Base-by-base conservation (phyloP, 2,888 invertebrate genomes). In the Amitus sp. region DNA sequence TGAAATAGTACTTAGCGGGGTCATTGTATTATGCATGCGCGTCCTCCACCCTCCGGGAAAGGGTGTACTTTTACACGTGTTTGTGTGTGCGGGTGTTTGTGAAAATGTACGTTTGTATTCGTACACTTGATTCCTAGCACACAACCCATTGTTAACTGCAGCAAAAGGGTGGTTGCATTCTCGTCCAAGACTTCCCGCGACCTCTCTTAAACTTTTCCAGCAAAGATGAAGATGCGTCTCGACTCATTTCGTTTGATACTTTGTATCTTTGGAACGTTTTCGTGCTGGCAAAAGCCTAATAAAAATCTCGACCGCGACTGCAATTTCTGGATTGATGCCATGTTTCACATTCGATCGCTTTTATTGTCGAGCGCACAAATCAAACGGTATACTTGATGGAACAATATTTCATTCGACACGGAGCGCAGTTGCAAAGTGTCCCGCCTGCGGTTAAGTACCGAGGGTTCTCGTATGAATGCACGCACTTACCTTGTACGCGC, bases 1-100 rank as follows among this genome's bases (percentile, higher is more conserved):
- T 82, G 82, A 82, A 82, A 82, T 82, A 82, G 82, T 82, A 82
- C 82, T 82, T 82, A 82, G 79, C 82, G 79, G 80, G 82, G 82
- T 82, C 82, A 82, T 82, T 82, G 82, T 82, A 82, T 82, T 82
- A 82, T 82, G 82, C 82, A 82, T 82, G 82, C 78, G 76, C 80
- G 76, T 79, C 78, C 78, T 77, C 78, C 74, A 71, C 65, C 69
- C 69, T 67, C 63, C 67, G 62, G 50, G 59, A 58, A 60, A 65
- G 62, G 58, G 58, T 55, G 51, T 51, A 51, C 61, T 65, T 61
- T 58, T 61, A 49, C 39, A 40, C 39, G 49, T 43, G 42, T 42
- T n/a, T n/a, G n/a, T n/a, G n/a, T n/a, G n/a, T 61, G 47, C 39
- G 37, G 34, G 49, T 43, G 42, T 42, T 49, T 46, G 59, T 48